These are phyloP conservation scores for Ceratothoa steindachneri DNA, from an alignment of 2,888 invertebrate genomes.

Conservation along the genomic window DNA sequence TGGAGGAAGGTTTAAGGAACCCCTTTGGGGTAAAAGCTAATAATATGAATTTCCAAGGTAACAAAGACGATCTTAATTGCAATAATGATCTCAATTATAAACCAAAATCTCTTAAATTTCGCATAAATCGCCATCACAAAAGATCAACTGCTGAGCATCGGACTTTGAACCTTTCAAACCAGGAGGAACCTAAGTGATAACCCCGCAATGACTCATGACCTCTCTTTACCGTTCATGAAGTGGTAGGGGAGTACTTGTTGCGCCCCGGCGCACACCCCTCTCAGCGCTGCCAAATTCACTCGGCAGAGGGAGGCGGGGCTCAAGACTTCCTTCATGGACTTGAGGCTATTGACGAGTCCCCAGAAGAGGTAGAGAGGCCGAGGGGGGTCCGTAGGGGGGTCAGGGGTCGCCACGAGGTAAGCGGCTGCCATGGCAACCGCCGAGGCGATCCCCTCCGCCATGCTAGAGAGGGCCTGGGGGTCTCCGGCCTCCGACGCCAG, in stretches of 20 bases:
- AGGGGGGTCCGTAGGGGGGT: slow-evolving; percentile 38
- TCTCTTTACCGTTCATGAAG: slow-evolving; percentile 73
- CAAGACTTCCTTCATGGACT: slow-evolving; percentile 3
- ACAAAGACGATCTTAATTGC: too few relatives aligned
- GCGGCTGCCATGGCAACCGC: slow-evolving; percentile 44
- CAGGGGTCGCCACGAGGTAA: slow-evolving; percentile 32
- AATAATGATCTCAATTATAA: too few relatives aligned
- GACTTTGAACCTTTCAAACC: background rate
- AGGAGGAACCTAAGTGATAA: background rate
- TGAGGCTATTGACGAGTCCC: slow-evolving; percentile 37
- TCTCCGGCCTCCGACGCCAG: slow-evolving; percentile 57
- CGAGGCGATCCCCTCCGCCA: slow-evolving; percentile 37
- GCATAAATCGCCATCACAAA: too few relatives aligned
- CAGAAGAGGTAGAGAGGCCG: slow-evolving; percentile 40
- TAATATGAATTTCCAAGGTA: too few relatives aligned
- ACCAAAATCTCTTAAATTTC: too few relatives aligned
- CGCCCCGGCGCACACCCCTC: slow-evolving; percentile 52
- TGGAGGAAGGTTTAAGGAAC: too few relatives aligned
- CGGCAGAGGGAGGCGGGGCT: background rate
- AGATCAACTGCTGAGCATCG: too few relatives aligned
- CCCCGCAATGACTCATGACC: too few relatives aligned
- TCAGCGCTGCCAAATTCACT: slow-evolving; percentile 56
- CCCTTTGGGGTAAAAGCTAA: too few relatives aligned
- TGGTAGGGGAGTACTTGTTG: slow-evolving; percentile 82
- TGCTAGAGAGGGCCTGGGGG: slow-evolving; percentile 21